Percentiles rank a stretch among this genome's conserved stretches.
These are phyloP conservation scores for Montifringilla adamsi DNA, from an alignment of 2,113 vertebrate species.

Conservation along the genomic window DNA sequence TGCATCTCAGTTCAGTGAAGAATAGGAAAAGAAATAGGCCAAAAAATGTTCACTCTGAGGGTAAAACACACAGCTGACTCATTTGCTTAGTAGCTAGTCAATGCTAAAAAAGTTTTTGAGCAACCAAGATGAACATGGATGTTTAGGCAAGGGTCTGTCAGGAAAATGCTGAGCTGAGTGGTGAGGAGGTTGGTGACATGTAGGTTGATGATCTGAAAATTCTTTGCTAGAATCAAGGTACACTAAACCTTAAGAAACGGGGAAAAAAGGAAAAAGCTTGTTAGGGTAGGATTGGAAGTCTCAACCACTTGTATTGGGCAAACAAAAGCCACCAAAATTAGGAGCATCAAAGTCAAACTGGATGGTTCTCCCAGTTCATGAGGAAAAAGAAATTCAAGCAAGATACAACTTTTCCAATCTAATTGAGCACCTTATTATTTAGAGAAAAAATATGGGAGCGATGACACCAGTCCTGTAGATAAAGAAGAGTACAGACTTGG, in stretches of 20 bases:
- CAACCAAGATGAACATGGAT: background rate
- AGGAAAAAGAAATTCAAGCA: background rate
- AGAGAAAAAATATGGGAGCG: background rate
- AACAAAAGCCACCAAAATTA: background rate
- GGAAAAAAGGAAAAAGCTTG: rapidly evolving
- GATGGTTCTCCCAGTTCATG: background rate
- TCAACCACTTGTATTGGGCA: background rate
- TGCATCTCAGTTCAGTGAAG: background rate
- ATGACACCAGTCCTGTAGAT: background rate
- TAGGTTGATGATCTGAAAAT: background rate
- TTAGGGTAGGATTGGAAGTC: background rate
- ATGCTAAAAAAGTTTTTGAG: background rate
- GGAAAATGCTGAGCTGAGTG: background rate
- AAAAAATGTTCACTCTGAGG: background rate
- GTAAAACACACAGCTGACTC: background rate
- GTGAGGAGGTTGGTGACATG: rapidly evolving
- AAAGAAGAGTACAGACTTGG: background rate
- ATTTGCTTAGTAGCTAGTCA: background rate
- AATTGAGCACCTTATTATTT: background rate
- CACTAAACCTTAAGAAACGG: background rate
- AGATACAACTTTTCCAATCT: background rate
- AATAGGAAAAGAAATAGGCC: background rate
- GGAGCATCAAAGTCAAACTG: background rate
- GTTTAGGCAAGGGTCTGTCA: background rate
- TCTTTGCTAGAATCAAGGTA: background rate